These are phyloP conservation scores for Chesias legatella DNA, from an alignment of 2,888 invertebrate species.

Conservation along the genomic window DNA sequence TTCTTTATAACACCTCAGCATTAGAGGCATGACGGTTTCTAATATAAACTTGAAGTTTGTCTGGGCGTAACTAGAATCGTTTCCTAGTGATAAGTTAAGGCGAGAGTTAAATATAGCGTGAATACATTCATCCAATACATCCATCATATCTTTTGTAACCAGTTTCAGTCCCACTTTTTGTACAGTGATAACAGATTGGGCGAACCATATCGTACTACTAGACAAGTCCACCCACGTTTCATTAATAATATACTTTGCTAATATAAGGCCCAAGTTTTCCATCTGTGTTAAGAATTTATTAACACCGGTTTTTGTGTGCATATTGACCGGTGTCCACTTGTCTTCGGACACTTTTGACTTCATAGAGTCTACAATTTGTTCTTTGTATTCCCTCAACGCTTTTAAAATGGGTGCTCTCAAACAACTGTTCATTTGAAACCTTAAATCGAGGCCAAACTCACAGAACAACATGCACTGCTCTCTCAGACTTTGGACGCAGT, in stretches of 20 bases:
- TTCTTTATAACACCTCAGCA: slow-evolving; percentile 82
- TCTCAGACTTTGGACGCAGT: slow-evolving; percentile 91
- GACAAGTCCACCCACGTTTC: slow-evolving; percentile 87
- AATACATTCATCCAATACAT: slow-evolving; percentile 86
- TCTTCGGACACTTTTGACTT: slow-evolving; percentile 89
- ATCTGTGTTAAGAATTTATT: slow-evolving; percentile 86
- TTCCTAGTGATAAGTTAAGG: slow-evolving; percentile 77
- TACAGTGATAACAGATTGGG: slow-evolving; percentile 86
- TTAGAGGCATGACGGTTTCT: slow-evolving; percentile 82
- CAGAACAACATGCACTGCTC: slow-evolving; percentile 83
- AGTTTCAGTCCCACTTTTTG: slow-evolving; percentile 88
- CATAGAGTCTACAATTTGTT: slow-evolving; percentile 90
- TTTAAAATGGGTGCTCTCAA: slow-evolving; percentile 88
- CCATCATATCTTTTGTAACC: slow-evolving; percentile 86
- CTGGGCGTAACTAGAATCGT: slow-evolving; percentile 69
- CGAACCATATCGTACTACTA: slow-evolving; percentile 89
- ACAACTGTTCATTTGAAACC: slow-evolving; percentile 93
- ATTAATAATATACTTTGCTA: slow-evolving; percentile 83
- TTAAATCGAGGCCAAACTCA: slow-evolving; percentile 91
- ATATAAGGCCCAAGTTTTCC: slow-evolving; percentile 84
- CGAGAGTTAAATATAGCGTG: slow-evolving; percentile 87
- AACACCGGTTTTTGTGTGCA: slow-evolving; percentile 86
- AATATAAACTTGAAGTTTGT: slow-evolving; percentile 87
- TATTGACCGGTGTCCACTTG: slow-evolving; percentile 91
- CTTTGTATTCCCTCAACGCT: slow-evolving; percentile 88